Evolutionary conservation across 2,113 vertebrate genomes (phyloP).

Genomic region (Tetrao urogallus): DNA sequence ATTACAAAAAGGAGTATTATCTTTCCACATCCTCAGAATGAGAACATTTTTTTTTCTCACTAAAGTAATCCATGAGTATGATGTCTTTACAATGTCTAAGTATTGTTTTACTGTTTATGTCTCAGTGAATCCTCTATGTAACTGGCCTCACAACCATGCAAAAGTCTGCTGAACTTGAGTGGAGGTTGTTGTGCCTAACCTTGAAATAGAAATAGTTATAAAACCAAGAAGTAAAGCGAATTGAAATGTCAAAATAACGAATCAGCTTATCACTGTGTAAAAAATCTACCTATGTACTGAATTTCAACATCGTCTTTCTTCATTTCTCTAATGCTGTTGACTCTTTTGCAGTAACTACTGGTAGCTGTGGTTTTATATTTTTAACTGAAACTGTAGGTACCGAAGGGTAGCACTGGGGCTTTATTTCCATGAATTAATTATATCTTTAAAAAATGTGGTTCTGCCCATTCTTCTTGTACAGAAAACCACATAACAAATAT

Average conservation of each 20-base stretch:
- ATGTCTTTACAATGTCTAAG: neutral
- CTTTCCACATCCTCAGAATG: neutral
- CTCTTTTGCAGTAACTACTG: neutral
- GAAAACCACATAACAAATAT: neutral
- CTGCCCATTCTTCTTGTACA: neutral
- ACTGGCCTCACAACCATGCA: neutral
- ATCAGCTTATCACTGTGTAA: neutral
- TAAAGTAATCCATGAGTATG: neutral
- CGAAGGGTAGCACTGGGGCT: neutral
- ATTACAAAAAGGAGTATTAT: neutral
- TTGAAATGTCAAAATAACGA: neutral
- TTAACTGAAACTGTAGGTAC: neutral
- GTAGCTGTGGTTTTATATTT: neutral
- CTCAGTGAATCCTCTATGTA: fast-evolving
- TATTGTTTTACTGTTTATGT: neutral
- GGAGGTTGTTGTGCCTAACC: neutral
- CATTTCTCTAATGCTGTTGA: neutral
- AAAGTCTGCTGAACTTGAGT: neutral
- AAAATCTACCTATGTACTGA: neutral
- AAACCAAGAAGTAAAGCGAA: neutral
- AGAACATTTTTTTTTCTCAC: neutral
- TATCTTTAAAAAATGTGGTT: neutral
- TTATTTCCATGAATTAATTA: neutral
- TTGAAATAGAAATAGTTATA: neutral
- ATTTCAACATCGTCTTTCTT: neutral